Evolutionary conservation across 2,888 invertebrate genomes (phyloP), one percentile per base, ranked within the genome.

Genomic region (Parelbella ahira): DNA sequence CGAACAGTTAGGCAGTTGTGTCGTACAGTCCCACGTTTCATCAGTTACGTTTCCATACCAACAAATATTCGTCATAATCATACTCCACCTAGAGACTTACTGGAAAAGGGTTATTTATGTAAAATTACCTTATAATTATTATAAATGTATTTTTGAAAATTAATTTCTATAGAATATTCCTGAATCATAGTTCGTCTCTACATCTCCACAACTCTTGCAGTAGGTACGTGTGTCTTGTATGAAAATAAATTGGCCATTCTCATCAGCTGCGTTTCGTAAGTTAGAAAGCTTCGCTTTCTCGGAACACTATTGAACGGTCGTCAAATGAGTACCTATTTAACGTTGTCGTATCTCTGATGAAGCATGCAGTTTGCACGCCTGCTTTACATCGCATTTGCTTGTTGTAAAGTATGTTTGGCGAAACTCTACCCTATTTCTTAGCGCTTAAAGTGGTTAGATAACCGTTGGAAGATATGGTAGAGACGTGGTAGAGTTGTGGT

Each of bases 271-370:
- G 21, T 34, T 27, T 33, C 28, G 11, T 34, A 39, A 39, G 58
- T 66, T 75, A 68, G 78, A 82, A 80, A 80, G 76, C 66, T 57
- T 47, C 53, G 56, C 63, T 79, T 80, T 79, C 77, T 58, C 55
- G 58, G 77, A 78, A 77, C 50, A 43, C 50, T 44, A 53, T 51
- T 54, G 58, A 54, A 52, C 55, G 52, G 59, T 49, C 52, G 62
- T 54, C 64, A 67, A 69, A 74, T 72, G 69, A 71, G 74, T 72
- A 68, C 68, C 51, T 57, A 58, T 55, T 60, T 60, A 60, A 63
- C 60, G 56, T 56, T 55, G 57, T 62, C 56, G 64, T 63, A 71
- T 74, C 68, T 72, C 63, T 54, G 75, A 78, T 78, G 77, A 70
- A 63, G 67, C 63, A 63, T 63, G 63, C 60, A 59, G 56, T 62